Evolutionary conservation across 1,140 invertebrate species (phyloP).

Genomic region (Penaeus vannamei): DNA sequence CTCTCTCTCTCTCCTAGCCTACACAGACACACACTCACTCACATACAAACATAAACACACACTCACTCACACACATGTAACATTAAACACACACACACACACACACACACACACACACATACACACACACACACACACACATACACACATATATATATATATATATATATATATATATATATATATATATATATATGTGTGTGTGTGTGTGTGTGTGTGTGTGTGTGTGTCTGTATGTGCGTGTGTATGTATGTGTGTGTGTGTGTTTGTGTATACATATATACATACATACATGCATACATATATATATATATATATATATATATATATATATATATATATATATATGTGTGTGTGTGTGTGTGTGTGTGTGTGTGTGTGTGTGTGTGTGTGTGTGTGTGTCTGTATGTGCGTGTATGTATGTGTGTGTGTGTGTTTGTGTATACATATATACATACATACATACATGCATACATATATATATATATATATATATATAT

Average conservation of each 20-base stretch:
- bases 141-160: neutral
- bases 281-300: neutral
- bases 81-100: neutral
- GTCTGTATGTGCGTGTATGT: neutral
- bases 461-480: too few relatives aligned
- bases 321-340: neutral
- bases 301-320: slow-evolving; percentile 21
- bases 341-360: neutral
- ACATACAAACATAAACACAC: neutral
- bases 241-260: too few relatives aligned
- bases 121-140: neutral
- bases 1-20: neutral
- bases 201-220: neutral
- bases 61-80: neutral
- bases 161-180: neutral
- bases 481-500: too few relatives aligned
- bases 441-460: neutral
- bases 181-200: neutral
- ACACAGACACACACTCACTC: neutral
- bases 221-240: too few relatives aligned
- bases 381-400: too few relatives aligned
- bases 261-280: too few relatives aligned
- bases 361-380: neutral
- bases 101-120: neutral
- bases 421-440: neutral